These are phyloP conservation scores for Zaprionus africanus DNA, from an alignment of 1,140 invertebrate genomes.

Conservation along the genomic window DNA sequence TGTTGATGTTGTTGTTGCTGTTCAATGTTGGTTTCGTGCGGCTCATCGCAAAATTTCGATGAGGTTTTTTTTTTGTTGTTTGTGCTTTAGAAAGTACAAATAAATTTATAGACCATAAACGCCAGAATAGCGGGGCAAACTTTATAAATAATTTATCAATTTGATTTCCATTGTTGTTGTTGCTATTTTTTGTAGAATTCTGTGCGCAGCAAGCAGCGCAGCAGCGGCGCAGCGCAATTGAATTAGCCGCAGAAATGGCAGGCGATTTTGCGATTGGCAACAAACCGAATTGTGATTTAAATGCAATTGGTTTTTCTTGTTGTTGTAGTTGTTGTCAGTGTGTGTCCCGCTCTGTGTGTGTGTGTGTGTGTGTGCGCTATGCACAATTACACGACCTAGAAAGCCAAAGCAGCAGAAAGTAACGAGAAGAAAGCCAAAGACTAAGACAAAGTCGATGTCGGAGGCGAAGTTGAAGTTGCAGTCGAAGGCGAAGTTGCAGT, in stretches of 20 bases:
- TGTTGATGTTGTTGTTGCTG: not conserved
- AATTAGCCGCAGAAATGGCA: slow-evolving; percentile 68
- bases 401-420: slow-evolving; percentile 80
- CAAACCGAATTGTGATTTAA: slow-evolving; percentile 77
- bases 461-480: slow-evolving; percentile 25
- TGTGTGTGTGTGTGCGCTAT: slow-evolving; percentile 49
- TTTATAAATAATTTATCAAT: slow-evolving; percentile 82
- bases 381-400: slow-evolving; percentile 82
- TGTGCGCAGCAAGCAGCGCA: slow-evolving; percentile 48
- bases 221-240: slow-evolving; percentile 31
- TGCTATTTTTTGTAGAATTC: not conserved
- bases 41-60: slow-evolving; percentile 31
- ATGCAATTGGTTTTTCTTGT: slow-evolving; percentile 73
- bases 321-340: slow-evolving; percentile 17
- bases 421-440: slow-evolving; percentile 70
- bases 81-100: slow-evolving; percentile 56
- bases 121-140: slow-evolving; percentile 43
- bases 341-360: slow-evolving; percentile 8
- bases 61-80: not conserved
- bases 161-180: slow-evolving; percentile 37
- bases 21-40: slow-evolving; percentile 9
- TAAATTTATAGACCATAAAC: slow-evolving; percentile 78
- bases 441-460: slow-evolving; percentile 27
- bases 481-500: slow-evolving; percentile 29
- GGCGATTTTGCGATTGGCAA: slow-evolving; percentile 36